phyloP scores from a whole-genome alignment of 2,113 vertebrate species.

The Nestor notabilis region DNA sequence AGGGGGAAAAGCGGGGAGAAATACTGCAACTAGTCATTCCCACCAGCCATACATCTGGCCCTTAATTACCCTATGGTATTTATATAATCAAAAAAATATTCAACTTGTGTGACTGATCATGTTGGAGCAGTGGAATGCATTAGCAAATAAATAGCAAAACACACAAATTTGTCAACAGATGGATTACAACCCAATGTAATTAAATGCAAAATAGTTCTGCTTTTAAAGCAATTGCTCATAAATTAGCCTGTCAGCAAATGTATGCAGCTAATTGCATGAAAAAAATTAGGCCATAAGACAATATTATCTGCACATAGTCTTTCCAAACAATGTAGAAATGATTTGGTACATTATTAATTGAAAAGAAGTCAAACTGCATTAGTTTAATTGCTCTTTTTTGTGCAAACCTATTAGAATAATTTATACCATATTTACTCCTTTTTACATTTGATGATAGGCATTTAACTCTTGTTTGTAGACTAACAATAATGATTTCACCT shows the following conservation, averaged over 20 bases:
- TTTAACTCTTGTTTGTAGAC: conserved; percentile 70
- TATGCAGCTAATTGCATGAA: conserved; percentile 69
- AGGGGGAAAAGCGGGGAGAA: background rate
- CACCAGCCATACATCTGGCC: conserved; percentile 55
- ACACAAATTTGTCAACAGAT: conserved; percentile 73
- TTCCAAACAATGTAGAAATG: conserved; percentile 65
- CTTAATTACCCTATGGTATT: conserved; percentile 69
- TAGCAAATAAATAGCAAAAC: conserved; percentile 74
- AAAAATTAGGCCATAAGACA: conserved; percentile 58
- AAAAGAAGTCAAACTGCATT: conserved; percentile 66
- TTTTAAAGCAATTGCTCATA: conserved; percentile 74
- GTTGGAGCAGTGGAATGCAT: conserved; percentile 47
- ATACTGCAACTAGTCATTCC: background rate
- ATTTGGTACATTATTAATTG: conserved; percentile 69
- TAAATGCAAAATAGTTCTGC: conserved; percentile 72
- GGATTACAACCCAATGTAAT: conserved; percentile 72
- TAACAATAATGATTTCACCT: conserved; percentile 36
- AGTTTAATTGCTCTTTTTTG: conserved; percentile 69
- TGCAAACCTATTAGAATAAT: conserved; percentile 67
- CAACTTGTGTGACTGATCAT: conserved; percentile 63
- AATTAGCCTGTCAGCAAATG: conserved; percentile 76
- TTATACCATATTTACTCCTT: conserved; percentile 63
- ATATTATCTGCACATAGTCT: conserved; percentile 64
- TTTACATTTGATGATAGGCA: conserved; percentile 64
- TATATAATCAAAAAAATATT: conserved; percentile 67